Base-by-base conservation (phyloP, 2,888 invertebrate genomes). In the Athalia cordata region DNA sequence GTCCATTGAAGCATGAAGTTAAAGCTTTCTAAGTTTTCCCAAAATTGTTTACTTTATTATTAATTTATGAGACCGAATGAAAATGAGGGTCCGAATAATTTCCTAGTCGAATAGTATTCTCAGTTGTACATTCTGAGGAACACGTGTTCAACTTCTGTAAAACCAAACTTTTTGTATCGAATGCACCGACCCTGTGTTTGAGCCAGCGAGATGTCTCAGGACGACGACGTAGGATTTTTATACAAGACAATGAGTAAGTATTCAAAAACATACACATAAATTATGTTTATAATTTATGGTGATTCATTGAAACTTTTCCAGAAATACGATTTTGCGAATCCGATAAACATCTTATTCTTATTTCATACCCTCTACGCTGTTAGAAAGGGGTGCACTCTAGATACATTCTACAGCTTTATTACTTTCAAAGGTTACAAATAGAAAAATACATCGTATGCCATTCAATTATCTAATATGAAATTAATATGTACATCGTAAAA, bases 221-320 rank as follows among this genome's bases (percentile, higher is more conserved):
- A 89, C 78, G 90, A 90, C 81, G 90, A 90, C 82, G 90, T 90
- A 67, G 89, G 89, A 80, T 90, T 90, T 85, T 85, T 90, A 68
- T 89, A 88, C 81, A 90, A 90, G 86, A 90, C 90, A 55, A 90
- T 90, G 89, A 89, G 90, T 90, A 81, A 90, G 89, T 89, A 78
- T 68, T 29, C 5, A 13, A 5, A 67, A 9, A 29, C 45, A 47
- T 47, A 65, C 6, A 0, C 29, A 29, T 29, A 29, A 29, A 0
- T 3, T 11, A 11, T 8, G 6, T 45, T 11, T 45, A 64, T 45
- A 43, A 65, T 65, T 55, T 55, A 55, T 55, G 3, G 29, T 55
- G 4, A 11, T 55, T n/a, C 9, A 55, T n/a, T 55, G 55, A 55
- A 55, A 29, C 29, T 29, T 29, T 29, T n/a, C 8, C 8, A 55